A percentile compares a stretch with the other conserved stretches of the same genome.
phyloP scores from a whole-genome alignment of 2,797 vertebrate species.

The Mormyrops attenuatus region DNA sequence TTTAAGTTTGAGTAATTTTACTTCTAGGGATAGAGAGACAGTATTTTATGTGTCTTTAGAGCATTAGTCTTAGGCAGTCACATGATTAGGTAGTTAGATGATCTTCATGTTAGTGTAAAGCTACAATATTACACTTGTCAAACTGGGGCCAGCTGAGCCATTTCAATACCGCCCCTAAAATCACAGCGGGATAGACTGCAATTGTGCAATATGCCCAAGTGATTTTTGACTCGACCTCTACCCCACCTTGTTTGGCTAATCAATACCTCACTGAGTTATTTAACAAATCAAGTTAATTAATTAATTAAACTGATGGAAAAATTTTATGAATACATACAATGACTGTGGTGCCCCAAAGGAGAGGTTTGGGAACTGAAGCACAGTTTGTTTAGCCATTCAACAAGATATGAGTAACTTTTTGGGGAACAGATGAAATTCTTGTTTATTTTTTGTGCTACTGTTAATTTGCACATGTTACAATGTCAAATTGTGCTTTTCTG shows the following conservation, averaged over 20 bases:
- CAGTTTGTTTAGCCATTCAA: background rate
- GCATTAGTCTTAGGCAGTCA: background rate
- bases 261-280: background rate
- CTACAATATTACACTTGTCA: background rate
- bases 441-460: background rate
- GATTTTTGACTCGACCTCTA: background rate
- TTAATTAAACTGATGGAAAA: background rate
- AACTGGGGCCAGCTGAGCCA: background rate
- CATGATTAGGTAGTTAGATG: background rate
- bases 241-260: background rate
- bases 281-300: background rate
- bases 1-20: background rate
- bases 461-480: background rate
- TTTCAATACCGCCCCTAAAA: too few species aligned
- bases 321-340: background rate
- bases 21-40: background rate
- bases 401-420: background rate
- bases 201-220: background rate
- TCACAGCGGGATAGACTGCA: background rate
- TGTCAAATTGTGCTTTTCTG: background rate
- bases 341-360: background rate
- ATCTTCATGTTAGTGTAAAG: background rate
- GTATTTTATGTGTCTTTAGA: background rate
- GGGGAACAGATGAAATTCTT: background rate
- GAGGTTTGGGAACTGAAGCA: background rate